phyloP scores from a whole-genome alignment of 1,140 invertebrate species.

The Zaprionus ornatus region DNA sequence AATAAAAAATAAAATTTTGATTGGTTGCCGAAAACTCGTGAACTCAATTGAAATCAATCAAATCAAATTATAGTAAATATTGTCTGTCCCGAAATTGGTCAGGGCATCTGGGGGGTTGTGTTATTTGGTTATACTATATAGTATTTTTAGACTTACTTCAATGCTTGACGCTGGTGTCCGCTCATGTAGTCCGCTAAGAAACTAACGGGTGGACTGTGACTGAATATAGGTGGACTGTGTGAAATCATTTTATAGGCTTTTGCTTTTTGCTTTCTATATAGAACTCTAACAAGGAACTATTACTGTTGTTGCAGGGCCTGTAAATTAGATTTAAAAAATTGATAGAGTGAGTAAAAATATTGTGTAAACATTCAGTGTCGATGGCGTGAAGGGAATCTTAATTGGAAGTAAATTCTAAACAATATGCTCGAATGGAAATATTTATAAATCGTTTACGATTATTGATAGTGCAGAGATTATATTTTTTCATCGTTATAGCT shows the following conservation, averaged over 20 bases:
- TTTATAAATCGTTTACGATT: conserved; percentile 35
- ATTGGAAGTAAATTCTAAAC: conserved; percentile 56
- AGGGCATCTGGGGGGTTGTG: conserved; percentile 1
- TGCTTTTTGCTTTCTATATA: conserved; percentile 48
- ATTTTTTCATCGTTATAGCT: conserved; percentile 4
- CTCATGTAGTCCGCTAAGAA: conserved; percentile 86
- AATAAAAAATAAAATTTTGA: conserved; percentile 42
- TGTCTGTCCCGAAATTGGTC: conserved; percentile 19
- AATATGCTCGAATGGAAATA: conserved; percentile 38
- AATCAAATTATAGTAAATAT: conserved; percentile 36
- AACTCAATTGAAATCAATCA: conserved; percentile 56
- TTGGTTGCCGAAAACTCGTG: conserved; percentile 41
- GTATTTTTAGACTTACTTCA: conserved; percentile 66
- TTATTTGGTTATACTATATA: conserved; percentile 21
- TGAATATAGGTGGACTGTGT: conserved; percentile 89
- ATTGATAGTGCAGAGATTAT: conserved; percentile 43
- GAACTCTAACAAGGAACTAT: conserved; percentile 68
- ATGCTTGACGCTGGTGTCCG: conserved; percentile 77
- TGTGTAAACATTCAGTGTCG: conserved; percentile 31
- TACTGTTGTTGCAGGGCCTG: conserved; percentile 53
- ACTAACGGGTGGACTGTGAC: conserved; percentile 87
- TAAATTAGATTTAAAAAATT: conserved; percentile 52
- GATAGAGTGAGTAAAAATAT: conserved; percentile 47
- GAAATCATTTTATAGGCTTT: conserved; percentile 85
- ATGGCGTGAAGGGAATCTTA: conserved; percentile 39